These are phyloP conservation scores for Tortrix viridana DNA, from an alignment of 2,888 invertebrate genomes.

Conservation along the genomic window DNA sequence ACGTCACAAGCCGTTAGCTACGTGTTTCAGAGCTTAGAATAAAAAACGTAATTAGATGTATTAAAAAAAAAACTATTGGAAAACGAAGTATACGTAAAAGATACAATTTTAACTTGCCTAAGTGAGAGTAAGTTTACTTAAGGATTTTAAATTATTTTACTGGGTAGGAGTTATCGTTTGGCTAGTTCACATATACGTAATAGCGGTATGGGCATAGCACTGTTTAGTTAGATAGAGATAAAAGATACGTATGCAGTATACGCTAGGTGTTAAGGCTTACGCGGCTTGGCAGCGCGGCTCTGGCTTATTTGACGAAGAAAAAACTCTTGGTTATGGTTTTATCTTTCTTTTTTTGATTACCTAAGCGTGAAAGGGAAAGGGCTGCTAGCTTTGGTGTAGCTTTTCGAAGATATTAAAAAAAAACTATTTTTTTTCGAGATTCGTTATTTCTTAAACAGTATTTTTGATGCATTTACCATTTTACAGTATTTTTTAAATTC, in stretches of 20 bases:
- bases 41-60: slow-evolving; percentile 71
- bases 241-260: slow-evolving; percentile 81
- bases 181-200: slow-evolving; percentile 58
- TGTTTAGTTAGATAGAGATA: slow-evolving; percentile 65
- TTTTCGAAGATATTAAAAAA: too few relatives aligned
- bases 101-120: slow-evolving; percentile 84
- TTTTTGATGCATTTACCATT: too few relatives aligned
- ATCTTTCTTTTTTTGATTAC: background rate
- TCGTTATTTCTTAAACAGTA: too few relatives aligned
- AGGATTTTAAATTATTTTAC: slow-evolving; percentile 82
- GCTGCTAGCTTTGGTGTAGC: background rate
- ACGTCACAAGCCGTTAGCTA: slow-evolving; percentile 47
- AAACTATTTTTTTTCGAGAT: too few relatives aligned
- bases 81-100: slow-evolving; percentile 83
- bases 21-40: slow-evolving; percentile 77
- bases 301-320: slow-evolving; percentile 4
- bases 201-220: slow-evolving; percentile 37
- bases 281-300: slow-evolving; percentile 18
- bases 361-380: background rate
- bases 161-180: slow-evolving; percentile 80
- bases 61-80: slow-evolving; percentile 72
- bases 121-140: slow-evolving; percentile 82
- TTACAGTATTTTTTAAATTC: too few relatives aligned
- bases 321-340: background rate
- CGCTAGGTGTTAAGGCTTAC: slow-evolving; percentile 67